phyloP scores from a whole-genome alignment of 2,113 vertebrate species.

The Danionella cerebrum region DNA sequence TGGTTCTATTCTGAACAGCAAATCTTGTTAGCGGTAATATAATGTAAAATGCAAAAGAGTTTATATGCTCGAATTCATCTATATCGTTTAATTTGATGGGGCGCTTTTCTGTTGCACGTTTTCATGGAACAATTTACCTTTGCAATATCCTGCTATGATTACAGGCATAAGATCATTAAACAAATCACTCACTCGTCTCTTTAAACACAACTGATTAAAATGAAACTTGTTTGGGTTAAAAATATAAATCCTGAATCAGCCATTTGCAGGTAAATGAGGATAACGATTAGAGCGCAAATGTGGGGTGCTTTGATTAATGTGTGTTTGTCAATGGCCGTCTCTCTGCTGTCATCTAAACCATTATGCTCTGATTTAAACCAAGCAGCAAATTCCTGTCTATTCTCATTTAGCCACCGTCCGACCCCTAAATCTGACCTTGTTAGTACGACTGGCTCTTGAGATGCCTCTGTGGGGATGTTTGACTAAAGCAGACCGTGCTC shows the following conservation, averaged over 20 bases:
- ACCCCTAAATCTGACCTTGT: slow-evolving; percentile 26
- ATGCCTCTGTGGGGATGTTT: background rate
- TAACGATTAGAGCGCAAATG: slow-evolving; percentile 25
- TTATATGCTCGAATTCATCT: too few relatives aligned
- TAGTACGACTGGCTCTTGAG: background rate
- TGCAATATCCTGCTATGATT: background rate
- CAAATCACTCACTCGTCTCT: slow-evolving; percentile 22
- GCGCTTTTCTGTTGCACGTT: background rate
- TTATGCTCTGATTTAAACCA: slow-evolving; percentile 23
- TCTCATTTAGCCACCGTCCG: slow-evolving; percentile 12
- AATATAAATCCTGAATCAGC: slow-evolving; percentile 27
- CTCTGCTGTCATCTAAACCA: slow-evolving; percentile 18
- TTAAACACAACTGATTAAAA: slow-evolving; percentile 11
- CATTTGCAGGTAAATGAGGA: slow-evolving; percentile 30
- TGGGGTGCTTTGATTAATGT: slow-evolving; percentile 21
- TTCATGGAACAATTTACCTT: background rate
- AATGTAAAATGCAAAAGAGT: too few relatives aligned
- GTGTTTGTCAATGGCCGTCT: slow-evolving; percentile 15
- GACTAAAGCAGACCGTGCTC: background rate
- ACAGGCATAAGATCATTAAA: slow-evolving; percentile 1
- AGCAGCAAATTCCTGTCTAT: slow-evolving; percentile 12
- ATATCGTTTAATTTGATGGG: background rate
- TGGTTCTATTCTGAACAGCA: too few relatives aligned
- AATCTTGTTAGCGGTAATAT: too few relatives aligned
- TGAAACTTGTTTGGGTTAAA: slow-evolving; percentile 10